Percentiles rank a stretch among this genome's conserved stretches.
These are phyloP conservation scores for Ctena decussata DNA, from an alignment of 2,888 invertebrate genomes.

Conservation along the genomic window DNA sequence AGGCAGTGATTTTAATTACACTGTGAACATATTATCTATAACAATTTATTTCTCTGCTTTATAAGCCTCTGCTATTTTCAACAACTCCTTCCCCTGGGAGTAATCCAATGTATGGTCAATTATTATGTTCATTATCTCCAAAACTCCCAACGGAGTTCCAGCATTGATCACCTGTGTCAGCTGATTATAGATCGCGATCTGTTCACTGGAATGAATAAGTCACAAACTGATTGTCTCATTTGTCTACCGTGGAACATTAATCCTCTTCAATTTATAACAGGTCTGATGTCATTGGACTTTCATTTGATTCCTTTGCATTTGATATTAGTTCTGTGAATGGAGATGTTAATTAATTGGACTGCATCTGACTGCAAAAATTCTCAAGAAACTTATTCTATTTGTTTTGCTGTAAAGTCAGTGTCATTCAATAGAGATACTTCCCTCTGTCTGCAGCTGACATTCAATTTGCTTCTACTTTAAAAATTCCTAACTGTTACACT, in stretches of 20 bases:
- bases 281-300: neutral
- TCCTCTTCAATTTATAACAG: neutral
- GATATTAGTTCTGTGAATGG: no score
- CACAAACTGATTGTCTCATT: neutral
- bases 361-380: no score
- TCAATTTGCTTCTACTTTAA: no score
- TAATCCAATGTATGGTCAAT: slow-evolving; percentile 6
- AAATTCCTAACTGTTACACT: no score
- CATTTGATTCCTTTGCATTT: neutral
- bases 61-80: neutral
- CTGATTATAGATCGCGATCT: neutral
- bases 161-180: neutral
- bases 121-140: neutral
- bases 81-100: neutral
- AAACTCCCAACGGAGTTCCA: neutral
- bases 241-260: neutral
- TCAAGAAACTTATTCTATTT: no score
- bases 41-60: neutral
- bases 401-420: no score
- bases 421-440: no score
- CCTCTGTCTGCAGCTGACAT: no score
- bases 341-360: no score
- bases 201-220: neutral
- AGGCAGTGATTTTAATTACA: no score
- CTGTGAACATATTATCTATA: no score